Evolutionary conservation across 2,113 vertebrate genomes (phyloP).

Genomic region (Scomber colias): DNA sequence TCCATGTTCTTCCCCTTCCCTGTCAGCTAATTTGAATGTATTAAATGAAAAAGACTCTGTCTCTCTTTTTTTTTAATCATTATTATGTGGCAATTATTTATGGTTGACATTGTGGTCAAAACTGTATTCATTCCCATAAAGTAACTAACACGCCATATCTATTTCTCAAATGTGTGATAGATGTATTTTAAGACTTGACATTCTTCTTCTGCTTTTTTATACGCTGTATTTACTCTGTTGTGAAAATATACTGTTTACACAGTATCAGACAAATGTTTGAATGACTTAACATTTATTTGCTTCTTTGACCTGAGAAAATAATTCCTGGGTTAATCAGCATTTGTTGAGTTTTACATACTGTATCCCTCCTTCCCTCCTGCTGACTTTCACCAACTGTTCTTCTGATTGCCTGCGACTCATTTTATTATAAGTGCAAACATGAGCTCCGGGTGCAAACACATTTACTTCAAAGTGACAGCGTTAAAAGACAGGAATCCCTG

Average conservation of each 20-base stretch:
- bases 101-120: not conserved
- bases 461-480: conserved; percentile 59
- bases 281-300: too few relatives aligned
- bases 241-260: too few relatives aligned
- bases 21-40: conserved; percentile 12
- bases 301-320: not conserved
- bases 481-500: conserved; percentile 72
- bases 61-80: not conserved
- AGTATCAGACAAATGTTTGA: not conserved
- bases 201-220: not conserved
- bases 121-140: too few relatives aligned
- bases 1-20: not conserved
- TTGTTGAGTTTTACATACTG: too few relatives aligned
- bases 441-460: conserved; percentile 66
- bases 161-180: not conserved
- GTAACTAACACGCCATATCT: too few relatives aligned
- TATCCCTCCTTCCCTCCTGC: not conserved
- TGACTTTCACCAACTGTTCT: conserved; percentile 9
- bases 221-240: too few relatives aligned
- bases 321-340: not conserved
- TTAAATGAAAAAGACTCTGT: conserved; percentile 11
- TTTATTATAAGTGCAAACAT: conserved; percentile 33
- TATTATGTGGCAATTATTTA: not conserved
- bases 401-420: not conserved
- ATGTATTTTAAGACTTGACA: not conserved